phyloP scores from a whole-genome alignment of 2,888 invertebrate species.

The Ichneumoninae sp. region DNA sequence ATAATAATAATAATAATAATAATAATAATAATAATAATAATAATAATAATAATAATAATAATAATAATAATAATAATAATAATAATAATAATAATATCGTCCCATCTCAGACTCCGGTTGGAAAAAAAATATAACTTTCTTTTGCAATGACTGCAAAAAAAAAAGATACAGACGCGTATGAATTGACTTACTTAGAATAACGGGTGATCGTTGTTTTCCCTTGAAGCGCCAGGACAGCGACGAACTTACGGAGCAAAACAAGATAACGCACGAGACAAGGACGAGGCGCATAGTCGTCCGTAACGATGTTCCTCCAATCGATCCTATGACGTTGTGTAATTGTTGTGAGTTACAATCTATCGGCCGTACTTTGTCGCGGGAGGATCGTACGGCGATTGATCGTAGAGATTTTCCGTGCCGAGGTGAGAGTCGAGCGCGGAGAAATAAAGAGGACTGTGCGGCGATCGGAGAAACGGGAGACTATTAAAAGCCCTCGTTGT shows the following conservation, averaged over 20 bases:
- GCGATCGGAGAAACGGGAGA: background rate
- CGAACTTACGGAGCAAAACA: conserved; percentile 55
- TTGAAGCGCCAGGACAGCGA: conserved; percentile 67
- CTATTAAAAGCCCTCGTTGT: conserved; percentile 18
- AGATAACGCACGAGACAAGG: conserved; percentile 44
- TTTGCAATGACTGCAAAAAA: background rate
- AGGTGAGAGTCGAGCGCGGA: background rate
- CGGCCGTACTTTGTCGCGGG: too few species aligned
- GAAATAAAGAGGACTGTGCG: background rate
- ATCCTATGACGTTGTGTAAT: background rate
- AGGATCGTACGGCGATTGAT: too few species aligned
- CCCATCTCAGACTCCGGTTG: too few species aligned
- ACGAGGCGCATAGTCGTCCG: conserved; percentile 58
- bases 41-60: too few species aligned
- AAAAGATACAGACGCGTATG: background rate
- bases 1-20: too few species aligned
- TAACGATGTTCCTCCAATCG: background rate
- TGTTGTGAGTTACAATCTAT: background rate
- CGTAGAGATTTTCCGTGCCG: background rate
- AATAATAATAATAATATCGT: background rate
- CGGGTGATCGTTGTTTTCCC: conserved; percentile 78
- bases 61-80: too few species aligned
- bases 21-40: too few species aligned
- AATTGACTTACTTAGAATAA: conserved; percentile 77
- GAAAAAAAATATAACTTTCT: background rate